Percentiles rank a stretch among this genome's conserved stretches.
Conservation (phyloP, 2,113 vertebrate genomes). For the Paracanthobrama guichenoti region DNA sequence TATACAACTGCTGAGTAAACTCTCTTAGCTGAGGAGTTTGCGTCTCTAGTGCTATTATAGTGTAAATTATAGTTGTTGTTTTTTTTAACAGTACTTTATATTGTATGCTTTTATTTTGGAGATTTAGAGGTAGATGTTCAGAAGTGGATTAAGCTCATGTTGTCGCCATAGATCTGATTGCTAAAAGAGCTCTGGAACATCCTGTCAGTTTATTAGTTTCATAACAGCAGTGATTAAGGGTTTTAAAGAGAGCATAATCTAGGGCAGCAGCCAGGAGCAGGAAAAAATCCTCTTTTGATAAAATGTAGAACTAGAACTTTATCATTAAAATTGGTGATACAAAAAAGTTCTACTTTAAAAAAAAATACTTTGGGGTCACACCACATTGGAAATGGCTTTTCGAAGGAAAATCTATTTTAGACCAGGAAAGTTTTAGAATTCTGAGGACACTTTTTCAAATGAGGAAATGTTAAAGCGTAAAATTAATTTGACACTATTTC, state of each 20-base stretch:
- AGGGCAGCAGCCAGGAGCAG: background rate
- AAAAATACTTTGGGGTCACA: background rate
- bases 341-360: background rate
- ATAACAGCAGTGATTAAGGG: conserved; percentile 23
- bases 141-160: background rate
- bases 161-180: background rate
- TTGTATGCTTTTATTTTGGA: background rate
- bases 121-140: background rate
- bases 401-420: background rate
- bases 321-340: background rate
- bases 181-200: conserved; percentile 14
- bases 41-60: background rate
- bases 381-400: background rate
- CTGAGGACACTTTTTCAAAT: background rate
- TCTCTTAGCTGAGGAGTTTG: background rate
- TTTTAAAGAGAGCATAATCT: conserved; percentile 12
- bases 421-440: background rate
- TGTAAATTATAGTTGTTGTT: conserved; percentile 12
- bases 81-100: background rate
- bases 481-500: background rate
- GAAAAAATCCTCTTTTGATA: background rate
- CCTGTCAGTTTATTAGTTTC: conserved; percentile 28
- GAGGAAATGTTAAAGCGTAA: background rate
- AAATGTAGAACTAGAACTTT: background rate
- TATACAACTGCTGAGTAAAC: background rate